Evolutionary conservation across 2,888 invertebrate species (phyloP).

Genomic region (Zele albiditarsus): DNA sequence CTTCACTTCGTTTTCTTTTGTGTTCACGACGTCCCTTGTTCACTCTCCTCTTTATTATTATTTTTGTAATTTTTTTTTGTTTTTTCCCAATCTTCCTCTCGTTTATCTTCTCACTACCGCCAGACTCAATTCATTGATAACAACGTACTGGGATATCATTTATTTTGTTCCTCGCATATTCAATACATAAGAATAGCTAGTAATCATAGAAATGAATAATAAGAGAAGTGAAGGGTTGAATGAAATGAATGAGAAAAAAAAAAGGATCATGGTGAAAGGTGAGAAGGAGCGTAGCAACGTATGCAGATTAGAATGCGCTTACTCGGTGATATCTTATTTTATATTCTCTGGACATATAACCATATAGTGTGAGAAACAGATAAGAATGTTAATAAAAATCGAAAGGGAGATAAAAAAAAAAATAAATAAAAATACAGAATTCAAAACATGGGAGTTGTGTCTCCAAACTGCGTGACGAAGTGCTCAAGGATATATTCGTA

Average conservation of each 20-base stretch:
- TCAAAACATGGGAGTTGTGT: neutral
- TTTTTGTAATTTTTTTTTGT: neutral
- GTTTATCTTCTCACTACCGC: neutral
- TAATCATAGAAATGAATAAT: neutral
- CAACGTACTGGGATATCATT: neutral
- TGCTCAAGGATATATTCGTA: neutral
- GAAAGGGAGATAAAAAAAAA: neutral
- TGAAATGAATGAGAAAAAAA: neutral
- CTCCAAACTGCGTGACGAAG: neutral
- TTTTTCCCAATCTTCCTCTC: neutral
- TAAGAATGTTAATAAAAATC: neutral
- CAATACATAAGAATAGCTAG: neutral
- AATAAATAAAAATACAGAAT: neutral
- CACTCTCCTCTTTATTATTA: neutral
- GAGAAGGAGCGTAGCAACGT: neutral
- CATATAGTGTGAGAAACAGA: conserved; percentile 3
- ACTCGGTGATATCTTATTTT: neutral
- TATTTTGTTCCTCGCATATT: neutral
- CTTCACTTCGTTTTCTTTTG: conserved; percentile 9
- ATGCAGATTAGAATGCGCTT: neutral
- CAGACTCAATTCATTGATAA: conserved; percentile 20
- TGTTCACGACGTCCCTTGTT: neutral
- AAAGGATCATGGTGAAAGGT: neutral
- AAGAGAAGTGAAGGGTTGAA: neutral
- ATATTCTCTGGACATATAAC: neutral